These are phyloP conservation scores for Patiria pectinifera DNA, from an alignment of 53 echinoderm and acorn worm genomes.

Conservation along the genomic window DNA sequence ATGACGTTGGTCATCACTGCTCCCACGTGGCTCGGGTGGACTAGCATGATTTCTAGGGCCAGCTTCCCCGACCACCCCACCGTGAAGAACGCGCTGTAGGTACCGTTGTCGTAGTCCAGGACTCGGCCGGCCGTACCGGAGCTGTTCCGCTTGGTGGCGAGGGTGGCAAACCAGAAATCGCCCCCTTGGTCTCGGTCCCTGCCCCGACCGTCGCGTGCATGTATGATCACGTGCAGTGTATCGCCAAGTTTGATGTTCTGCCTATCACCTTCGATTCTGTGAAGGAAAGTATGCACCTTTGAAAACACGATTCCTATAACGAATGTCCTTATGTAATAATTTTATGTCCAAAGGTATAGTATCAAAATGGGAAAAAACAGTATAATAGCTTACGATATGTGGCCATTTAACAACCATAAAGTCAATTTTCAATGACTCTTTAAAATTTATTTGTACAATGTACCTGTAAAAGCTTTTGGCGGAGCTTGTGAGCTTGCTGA, in stretches of 20 bases:
- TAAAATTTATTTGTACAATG: too few relatives aligned
- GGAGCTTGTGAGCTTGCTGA: slow-evolving; percentile 35
- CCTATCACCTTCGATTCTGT: slow-evolving; percentile 39
- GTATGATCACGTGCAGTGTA: slow-evolving; percentile 48
- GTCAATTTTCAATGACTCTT: too few relatives aligned
- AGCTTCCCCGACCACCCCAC: slow-evolving; percentile 43
- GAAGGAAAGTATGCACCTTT: background rate
- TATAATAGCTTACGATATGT: background rate
- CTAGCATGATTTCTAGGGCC: slow-evolving; percentile 52
- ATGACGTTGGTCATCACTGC: slow-evolving; percentile 32
- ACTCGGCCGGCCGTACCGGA: slow-evolving; percentile 51
- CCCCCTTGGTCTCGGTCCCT: slow-evolving; percentile 29
- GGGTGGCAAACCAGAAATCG: slow-evolving; percentile 59
- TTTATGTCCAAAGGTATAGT: too few relatives aligned
- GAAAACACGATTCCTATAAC: background rate
- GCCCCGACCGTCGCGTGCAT: slow-evolving; percentile 16
- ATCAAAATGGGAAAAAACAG: too few relatives aligned
- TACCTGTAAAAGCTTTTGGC: slow-evolving; percentile 48
- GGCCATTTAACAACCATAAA: background rate
- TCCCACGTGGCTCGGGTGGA: slow-evolving; percentile 46
- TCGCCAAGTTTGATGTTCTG: slow-evolving; percentile 21
- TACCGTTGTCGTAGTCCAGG: slow-evolving; percentile 55
- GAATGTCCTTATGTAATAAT: too few relatives aligned
- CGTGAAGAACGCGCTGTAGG: slow-evolving; percentile 47
- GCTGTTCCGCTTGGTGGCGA: slow-evolving; percentile 29